Conservation (phyloP, 2,888 invertebrate genomes). For the Vannuccia rotundouncinata region DNA sequence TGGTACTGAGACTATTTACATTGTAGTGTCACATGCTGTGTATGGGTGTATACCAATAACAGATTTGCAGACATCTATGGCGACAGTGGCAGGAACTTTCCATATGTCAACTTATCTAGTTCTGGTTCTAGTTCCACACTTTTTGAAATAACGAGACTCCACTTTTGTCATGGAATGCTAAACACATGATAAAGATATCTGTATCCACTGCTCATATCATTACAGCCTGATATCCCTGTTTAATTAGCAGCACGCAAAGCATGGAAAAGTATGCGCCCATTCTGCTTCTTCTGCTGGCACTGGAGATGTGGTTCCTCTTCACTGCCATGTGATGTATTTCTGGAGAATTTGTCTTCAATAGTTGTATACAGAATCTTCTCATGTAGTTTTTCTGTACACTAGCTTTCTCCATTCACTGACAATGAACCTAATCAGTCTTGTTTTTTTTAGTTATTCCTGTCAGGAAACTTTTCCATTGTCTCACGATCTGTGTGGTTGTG, state of each 20-base stretch:
- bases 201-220: slow-evolving; percentile 41
- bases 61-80: slow-evolving; percentile 39
- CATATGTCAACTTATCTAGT: slow-evolving; percentile 35
- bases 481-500: slow-evolving; percentile 38
- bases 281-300: slow-evolving; percentile 41
- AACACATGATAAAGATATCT: slow-evolving; percentile 41
- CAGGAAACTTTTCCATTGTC: slow-evolving; percentile 39
- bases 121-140: slow-evolving; percentile 40
- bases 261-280: slow-evolving; percentile 41
- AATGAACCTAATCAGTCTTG: slow-evolving; percentile 39
- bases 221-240: slow-evolving; percentile 36
- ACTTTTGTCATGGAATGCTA: slow-evolving; percentile 39
- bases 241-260: slow-evolving; percentile 41
- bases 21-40: slow-evolving; percentile 41
- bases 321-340: slow-evolving; percentile 34
- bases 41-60: slow-evolving; percentile 42
- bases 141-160: slow-evolving; percentile 28
- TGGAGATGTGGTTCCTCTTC: slow-evolving; percentile 36
- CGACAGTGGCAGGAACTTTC: slow-evolving; percentile 36
- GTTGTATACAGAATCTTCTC: slow-evolving; percentile 41
- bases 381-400: slow-evolving; percentile 5
- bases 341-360: slow-evolving; percentile 39
- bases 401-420: slow-evolving; percentile 37
- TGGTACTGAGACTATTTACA: slow-evolving; percentile 35
- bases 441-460: slow-evolving; percentile 24